Evolutionary conservation across 2,113 vertebrate species (phyloP), one percentile per base, ranked within the genome.

Genomic region (Acanthochromis polyacanthus): DNA sequence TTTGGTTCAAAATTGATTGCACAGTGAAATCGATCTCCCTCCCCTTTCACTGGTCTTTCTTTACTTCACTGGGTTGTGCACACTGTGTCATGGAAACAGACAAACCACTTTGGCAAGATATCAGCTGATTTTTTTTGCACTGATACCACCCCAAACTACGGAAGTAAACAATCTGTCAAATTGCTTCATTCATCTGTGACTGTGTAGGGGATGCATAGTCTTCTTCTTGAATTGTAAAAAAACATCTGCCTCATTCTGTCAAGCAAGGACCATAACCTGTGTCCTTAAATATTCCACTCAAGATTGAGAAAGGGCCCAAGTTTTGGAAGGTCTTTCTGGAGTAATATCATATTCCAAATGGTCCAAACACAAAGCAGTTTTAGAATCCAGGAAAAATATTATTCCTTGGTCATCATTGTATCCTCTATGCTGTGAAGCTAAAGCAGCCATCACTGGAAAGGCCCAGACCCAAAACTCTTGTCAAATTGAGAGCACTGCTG

Each of bases 391-490:
- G 20, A 64, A 67, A 10, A 51, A 72, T 4, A 14, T 25, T 14
- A 40, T 23, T 69, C 28, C 79, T 60, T 6, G 2, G 40, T 63
- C 17, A 8, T 78, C 12, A 36, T 46, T 58, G 20, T 46, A 28
- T 71, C 20, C 28, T 65, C 22, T 14, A 6, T n/a, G 52, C 53
- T 32, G 16, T 79, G 57, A 65, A 28, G 55, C 10, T 25, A 15
- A 19, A 52, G 3, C 57, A 60, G 56, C 36, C 45, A 45, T 95
- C 83, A 94, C 65, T 94, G 91, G 66, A 93, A 94, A 43, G 91
- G 92, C 28, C 93, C 91, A 1, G 94, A 94, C 56, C 92, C 89
- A 70, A 89, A 94, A 40, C 81, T 88, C 17, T 74, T 83, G 71
- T 95, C 87, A 76, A 91, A 86, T 60, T 83, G 91, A 11, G 85